Evolutionary conservation across 1,140 invertebrate genomes (phyloP).

Genomic region (Sminthurides bifidus): DNA sequence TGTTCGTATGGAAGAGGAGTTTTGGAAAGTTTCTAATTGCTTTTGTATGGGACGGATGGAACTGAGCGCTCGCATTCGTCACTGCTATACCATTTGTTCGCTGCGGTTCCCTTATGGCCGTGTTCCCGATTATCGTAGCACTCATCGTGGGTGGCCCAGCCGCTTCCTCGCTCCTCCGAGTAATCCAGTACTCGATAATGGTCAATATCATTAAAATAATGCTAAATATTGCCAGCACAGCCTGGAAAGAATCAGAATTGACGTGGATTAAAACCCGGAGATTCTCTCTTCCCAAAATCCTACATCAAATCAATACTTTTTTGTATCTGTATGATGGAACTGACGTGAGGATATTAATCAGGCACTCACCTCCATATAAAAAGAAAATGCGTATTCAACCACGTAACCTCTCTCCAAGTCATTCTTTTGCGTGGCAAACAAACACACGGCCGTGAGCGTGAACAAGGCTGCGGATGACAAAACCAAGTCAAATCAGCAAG

Average conservation of each 20-base stretch:
- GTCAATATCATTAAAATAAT: slow-evolving; percentile 26
- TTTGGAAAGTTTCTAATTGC: neutral
- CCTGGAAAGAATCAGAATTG: slow-evolving; percentile 11
- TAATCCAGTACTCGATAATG: slow-evolving; percentile 17
- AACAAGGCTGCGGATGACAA: slow-evolving; percentile 51
- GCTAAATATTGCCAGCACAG: slow-evolving; percentile 27
- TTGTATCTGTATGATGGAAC: neutral
- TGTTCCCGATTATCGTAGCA: slow-evolving; percentile 28
- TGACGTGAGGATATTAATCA: neutral
- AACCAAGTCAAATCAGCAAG: slow-evolving; percentile 21
- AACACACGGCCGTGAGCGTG: slow-evolving; percentile 59
- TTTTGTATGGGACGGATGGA: slow-evolving; percentile 21
- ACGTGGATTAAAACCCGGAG: neutral
- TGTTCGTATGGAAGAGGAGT: neutral
- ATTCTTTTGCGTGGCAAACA: slow-evolving; percentile 72
- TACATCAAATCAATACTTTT: neutral
- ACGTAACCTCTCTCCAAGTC: slow-evolving; percentile 57
- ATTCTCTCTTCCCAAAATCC: neutral
- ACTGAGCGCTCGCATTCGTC: slow-evolving; percentile 31
- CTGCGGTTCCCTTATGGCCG: slow-evolving; percentile 21
- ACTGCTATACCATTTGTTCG: slow-evolving; percentile 30
- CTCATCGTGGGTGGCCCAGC: slow-evolving; percentile 2
- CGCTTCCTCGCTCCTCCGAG: slow-evolving; percentile 6
- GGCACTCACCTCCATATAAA: slow-evolving; percentile 66
- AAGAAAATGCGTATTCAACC: slow-evolving; percentile 61